Percentiles rank a stretch among this genome's conserved stretches.
Evolutionary conservation across 2,113 vertebrate genomes (phyloP).

Genomic region (Festucalex cinctus): DNA sequence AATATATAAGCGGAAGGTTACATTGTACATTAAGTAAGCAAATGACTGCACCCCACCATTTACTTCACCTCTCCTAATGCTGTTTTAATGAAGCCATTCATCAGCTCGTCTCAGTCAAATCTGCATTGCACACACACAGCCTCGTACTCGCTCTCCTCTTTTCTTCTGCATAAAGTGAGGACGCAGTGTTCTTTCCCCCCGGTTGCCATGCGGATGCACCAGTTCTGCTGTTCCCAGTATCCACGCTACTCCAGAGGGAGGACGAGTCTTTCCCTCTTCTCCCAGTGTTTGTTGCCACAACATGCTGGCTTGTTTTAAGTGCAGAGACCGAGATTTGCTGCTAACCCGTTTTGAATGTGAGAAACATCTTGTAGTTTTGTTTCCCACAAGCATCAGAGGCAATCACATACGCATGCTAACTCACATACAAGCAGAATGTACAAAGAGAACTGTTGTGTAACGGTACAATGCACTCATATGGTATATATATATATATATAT

Average conservation of each 20-base stretch:
- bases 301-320: conserved; percentile 38
- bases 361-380: conserved; percentile 23
- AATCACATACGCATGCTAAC: neutral
- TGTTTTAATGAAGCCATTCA: conserved; percentile 79
- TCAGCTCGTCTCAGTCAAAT: conserved; percentile 60
- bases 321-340: conserved; percentile 39
- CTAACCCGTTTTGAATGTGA: conserved; percentile 43
- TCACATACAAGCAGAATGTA: neutral
- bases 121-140: conserved; percentile 31
- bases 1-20: neutral
- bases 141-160: conserved; percentile 20
- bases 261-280: conserved; percentile 13
- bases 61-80: conserved; percentile 69
- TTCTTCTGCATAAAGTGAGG: conserved; percentile 34
- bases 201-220: conserved; percentile 52
- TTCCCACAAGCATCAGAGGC: conserved; percentile 30
- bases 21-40: conserved; percentile 23
- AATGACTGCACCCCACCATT: conserved; percentile 38
- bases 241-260: conserved; percentile 30
- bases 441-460: too few species aligned
- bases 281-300: conserved; percentile 17
- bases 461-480: too few species aligned
- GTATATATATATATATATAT: too few species aligned
- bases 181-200: conserved; percentile 45
- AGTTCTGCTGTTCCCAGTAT: conserved; percentile 57